Evolutionary conservation across 2,113 vertebrate genomes (phyloP).

Genomic region (Pelusios castaneus): DNA sequence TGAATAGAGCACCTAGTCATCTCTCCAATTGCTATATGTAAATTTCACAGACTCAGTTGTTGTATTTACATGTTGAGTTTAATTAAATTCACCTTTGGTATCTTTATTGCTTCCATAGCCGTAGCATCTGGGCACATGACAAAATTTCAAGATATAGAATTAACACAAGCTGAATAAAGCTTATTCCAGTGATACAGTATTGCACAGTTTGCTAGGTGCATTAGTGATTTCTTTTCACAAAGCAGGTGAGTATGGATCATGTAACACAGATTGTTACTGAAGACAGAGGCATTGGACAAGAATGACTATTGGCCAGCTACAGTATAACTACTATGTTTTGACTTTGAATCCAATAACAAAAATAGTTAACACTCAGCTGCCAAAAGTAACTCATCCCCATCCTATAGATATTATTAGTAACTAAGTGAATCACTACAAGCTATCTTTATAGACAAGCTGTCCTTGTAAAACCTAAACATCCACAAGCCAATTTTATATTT

Average conservation of each 20-base stretch:
- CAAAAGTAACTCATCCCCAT: not conserved
- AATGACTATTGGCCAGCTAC: not conserved
- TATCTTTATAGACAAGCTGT: constrained; percentile 17
- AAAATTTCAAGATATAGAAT: not conserved
- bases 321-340: not conserved
- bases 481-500: constrained; percentile 29
- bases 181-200: not conserved
- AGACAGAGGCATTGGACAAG: not conserved
- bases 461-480: constrained; percentile 27
- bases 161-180: not conserved
- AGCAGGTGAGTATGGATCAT: not conserved
- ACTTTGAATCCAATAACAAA: not conserved
- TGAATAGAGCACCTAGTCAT: not conserved
- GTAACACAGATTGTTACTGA: not conserved
- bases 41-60: rapidly evolving
- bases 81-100: not conserved
- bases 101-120: not conserved
- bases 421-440: constrained; percentile 26
- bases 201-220: not conserved
- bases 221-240: not conserved
- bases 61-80: not conserved
- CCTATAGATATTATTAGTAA: not conserved
- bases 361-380: not conserved
- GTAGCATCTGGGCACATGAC: not conserved
- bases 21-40: not conserved